These are phyloP conservation scores for Nothura maculosa DNA, from an alignment of 2,797 vertebrate species.

Conservation along the genomic window DNA sequence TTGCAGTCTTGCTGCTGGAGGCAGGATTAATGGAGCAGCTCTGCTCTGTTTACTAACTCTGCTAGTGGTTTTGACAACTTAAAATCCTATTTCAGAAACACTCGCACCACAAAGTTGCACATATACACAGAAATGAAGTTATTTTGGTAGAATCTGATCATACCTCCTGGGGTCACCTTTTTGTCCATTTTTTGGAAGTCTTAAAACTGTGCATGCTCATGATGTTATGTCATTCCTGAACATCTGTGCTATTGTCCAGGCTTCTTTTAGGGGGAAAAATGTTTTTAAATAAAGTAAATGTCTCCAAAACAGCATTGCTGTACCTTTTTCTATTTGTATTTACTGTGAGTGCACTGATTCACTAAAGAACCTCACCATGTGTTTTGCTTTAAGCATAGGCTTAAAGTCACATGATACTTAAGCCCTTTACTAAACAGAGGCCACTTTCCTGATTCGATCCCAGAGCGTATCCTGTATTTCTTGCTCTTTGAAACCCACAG, in stretches of 20 bases:
- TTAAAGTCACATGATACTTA: constrained; percentile 8
- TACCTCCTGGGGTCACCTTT: not conserved
- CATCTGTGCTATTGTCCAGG: not conserved
- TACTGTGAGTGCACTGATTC: not conserved
- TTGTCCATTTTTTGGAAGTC: not conserved
- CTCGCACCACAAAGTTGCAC: not conserved
- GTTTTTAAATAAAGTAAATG: not conserved
- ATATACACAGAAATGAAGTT: not conserved
- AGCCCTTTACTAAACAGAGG: not conserved
- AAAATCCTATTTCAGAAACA: not conserved
- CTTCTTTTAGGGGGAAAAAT: not conserved
- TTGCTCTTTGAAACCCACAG: not conserved
- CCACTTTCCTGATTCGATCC: not conserved
- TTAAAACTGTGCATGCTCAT: not conserved
- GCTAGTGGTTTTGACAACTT: not conserved
- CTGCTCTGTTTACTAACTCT: not conserved
- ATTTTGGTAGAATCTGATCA: not conserved
- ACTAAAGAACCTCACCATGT: not conserved
- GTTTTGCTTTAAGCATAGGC: constrained; percentile 22
- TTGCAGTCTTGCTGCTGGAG: not conserved
- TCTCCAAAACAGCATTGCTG: not conserved
- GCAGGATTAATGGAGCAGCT: not conserved
- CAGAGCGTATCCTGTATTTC: not conserved
- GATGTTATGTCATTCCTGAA: not conserved
- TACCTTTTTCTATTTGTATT: not conserved